Evolutionary conservation across 2,888 invertebrate species (phyloP).

Genomic region (Leptothorax acervorum): DNA sequence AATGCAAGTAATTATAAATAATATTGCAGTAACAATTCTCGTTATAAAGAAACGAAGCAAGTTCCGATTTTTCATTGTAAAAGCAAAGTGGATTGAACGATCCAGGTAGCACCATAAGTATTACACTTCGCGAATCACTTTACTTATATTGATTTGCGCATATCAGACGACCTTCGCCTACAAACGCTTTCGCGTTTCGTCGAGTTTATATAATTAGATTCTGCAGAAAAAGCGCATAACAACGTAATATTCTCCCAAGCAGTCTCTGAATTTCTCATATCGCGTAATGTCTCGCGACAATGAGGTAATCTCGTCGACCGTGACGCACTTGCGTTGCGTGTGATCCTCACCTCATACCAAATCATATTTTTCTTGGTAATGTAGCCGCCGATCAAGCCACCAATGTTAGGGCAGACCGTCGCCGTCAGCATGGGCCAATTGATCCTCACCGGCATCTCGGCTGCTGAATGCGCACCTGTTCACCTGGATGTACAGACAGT

Average conservation of each 20-base stretch:
- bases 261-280: background rate
- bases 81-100: background rate
- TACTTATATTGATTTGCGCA: background rate
- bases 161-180: constrained; percentile 8
- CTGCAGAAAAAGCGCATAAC: background rate
- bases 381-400: constrained; percentile 89
- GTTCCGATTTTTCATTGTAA: background rate
- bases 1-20: constrained; percentile 22
- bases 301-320: background rate
- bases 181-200: background rate
- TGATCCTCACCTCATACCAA: constrained; percentile 89
- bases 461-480: background rate
- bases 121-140: background rate
- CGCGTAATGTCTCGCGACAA: background rate
- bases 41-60: background rate
- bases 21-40: constrained; percentile 3
- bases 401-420: constrained; percentile 89
- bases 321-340: background rate
- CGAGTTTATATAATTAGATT: constrained; percentile 30
- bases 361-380: constrained; percentile 89
- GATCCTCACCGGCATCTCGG: constrained; percentile 74
- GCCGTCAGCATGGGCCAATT: constrained; percentile 76
- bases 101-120: background rate
- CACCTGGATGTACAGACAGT: background rate
- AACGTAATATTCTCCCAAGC: background rate